A percentile compares a stretch with the other conserved stretches of the same genome.
phyloP scores from a whole-genome alignment of 2,797 vertebrate genomes.

The Leptoclinus maculatus region DNA sequence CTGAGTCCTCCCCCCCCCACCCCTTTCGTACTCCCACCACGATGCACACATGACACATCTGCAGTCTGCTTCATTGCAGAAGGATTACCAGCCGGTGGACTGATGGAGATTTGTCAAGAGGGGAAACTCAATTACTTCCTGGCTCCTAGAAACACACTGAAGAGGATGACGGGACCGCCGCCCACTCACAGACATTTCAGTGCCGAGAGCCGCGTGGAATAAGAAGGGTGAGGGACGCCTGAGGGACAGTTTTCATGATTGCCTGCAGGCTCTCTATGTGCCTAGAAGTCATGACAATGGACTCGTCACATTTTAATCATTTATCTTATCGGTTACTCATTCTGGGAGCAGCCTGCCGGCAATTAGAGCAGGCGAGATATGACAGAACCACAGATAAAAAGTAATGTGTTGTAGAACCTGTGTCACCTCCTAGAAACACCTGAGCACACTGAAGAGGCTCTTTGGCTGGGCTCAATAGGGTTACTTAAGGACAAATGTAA shows the following conservation, averaged over 20 bases:
- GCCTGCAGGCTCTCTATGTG: not conserved
- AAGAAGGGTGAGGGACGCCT: slow-evolving; percentile 26
- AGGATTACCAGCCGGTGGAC: slow-evolving; percentile 74
- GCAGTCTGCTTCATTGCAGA: slow-evolving; percentile 72
- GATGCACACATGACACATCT: slow-evolving; percentile 41
- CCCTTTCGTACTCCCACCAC: slow-evolving; percentile 30
- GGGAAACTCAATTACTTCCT: slow-evolving; percentile 81
- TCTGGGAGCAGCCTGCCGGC: slow-evolving; percentile 16
- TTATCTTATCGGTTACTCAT: slow-evolving; percentile 19
- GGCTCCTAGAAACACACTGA: slow-evolving; percentile 73
- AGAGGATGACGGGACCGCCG: slow-evolving; percentile 61
- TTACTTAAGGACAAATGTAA: slow-evolving; percentile 9
- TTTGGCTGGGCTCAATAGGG: not conserved
- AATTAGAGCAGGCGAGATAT: slow-evolving; percentile 28
- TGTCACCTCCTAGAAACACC: not conserved
- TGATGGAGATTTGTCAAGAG: slow-evolving; percentile 68
- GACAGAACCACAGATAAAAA: slow-evolving; percentile 27
- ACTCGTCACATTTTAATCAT: slow-evolving; percentile 43
- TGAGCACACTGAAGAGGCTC: not conserved
- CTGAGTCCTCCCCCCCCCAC: slow-evolving; percentile 7
- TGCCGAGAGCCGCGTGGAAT: slow-evolving; percentile 36
- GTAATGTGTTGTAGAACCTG: slow-evolving; percentile 18
- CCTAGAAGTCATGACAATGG: slow-evolving; percentile 32
- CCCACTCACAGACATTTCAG: slow-evolving; percentile 65
- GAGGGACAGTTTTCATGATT: slow-evolving; percentile 48